phyloP scores from a whole-genome alignment of 2,888 invertebrate species.

The Xestia xanthographa region DNA sequence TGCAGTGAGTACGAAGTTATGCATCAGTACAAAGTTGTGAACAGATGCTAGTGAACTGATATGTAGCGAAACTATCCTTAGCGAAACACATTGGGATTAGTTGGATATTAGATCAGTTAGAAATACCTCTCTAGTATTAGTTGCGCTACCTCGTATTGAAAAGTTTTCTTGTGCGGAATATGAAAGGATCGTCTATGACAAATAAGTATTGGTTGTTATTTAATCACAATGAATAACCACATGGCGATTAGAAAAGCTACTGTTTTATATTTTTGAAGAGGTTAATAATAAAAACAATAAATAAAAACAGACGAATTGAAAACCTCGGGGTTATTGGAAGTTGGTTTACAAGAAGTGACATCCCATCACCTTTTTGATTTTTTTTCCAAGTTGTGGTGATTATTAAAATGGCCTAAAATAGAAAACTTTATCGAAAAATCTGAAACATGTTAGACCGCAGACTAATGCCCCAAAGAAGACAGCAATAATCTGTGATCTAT shows the following conservation, averaged over 20 bases:
- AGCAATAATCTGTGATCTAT: neutral
- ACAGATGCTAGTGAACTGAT: slow-evolving; percentile 19
- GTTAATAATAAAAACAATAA: neutral
- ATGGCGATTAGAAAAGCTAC: neutral
- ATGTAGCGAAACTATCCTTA: slow-evolving; percentile 38
- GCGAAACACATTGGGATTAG: slow-evolving; percentile 33
- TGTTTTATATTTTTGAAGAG: neutral
- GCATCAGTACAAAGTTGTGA: slow-evolving; percentile 18
- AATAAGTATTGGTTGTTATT: neutral
- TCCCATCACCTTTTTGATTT: neutral
- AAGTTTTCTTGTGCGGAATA: slow-evolving; percentile 12
- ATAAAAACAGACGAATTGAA: too few relatives aligned
- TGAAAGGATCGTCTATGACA: neutral
- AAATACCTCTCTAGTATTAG: neutral
- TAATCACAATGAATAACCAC: neutral
- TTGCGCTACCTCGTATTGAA: neutral
- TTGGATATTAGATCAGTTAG: slow-evolving; percentile 16
- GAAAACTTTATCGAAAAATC: neutral
- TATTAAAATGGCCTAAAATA: neutral
- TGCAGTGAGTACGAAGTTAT: slow-evolving; percentile 25
- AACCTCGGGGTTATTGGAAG: too few relatives aligned
- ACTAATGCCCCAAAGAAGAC: neutral
- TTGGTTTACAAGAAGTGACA: neutral
- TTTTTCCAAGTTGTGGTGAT: neutral
- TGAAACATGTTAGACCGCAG: neutral